Conservation (phyloP, 2,888 invertebrate genomes). For the Panopea generosa region DNA sequence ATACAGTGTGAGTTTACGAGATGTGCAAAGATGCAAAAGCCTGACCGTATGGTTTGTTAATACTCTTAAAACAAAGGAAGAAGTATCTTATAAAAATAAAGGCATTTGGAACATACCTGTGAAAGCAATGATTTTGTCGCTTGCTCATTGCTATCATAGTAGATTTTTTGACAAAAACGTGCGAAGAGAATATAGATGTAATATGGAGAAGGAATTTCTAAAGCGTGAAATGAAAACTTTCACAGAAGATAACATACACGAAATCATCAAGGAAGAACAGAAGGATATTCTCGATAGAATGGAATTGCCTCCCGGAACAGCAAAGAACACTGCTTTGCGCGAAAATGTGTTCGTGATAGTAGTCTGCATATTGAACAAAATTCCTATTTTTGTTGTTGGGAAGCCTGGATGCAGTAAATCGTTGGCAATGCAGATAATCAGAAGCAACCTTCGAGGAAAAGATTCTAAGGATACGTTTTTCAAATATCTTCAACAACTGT, state of each 20-base stretch:
- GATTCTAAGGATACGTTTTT: conserved; percentile 70
- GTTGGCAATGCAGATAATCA: conserved; percentile 70
- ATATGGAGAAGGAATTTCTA: conserved; percentile 29
- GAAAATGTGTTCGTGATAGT: conserved; percentile 75
- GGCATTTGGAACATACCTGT: neutral
- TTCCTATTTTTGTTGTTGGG: conserved; percentile 74
- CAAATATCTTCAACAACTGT: conserved; percentile 64
- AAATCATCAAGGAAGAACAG: conserved; percentile 63
- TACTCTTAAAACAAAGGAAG: conserved; percentile 1
- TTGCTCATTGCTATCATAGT: conserved; percentile 62
- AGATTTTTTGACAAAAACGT: conserved; percentile 45
- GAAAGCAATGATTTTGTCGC: conserved; percentile 51
- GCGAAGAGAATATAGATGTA: conserved; percentile 40
- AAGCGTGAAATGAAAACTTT: neutral
- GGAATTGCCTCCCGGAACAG: conserved; percentile 69
- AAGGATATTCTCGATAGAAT: conserved; percentile 66
- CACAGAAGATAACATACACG: conserved; percentile 34
- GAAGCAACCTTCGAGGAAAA: conserved; percentile 70
- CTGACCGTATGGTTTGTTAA: conserved; percentile 44
- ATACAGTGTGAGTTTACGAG: conserved; percentile 54
- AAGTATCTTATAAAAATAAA: neutral
- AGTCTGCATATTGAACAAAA: conserved; percentile 69
- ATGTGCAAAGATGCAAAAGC: conserved; percentile 47
- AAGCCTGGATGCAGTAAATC: conserved; percentile 77
- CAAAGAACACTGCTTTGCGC: conserved; percentile 68